phyloP scores from a whole-genome alignment of 2,113 vertebrate species.

The Archocentrus centrarchus region DNA sequence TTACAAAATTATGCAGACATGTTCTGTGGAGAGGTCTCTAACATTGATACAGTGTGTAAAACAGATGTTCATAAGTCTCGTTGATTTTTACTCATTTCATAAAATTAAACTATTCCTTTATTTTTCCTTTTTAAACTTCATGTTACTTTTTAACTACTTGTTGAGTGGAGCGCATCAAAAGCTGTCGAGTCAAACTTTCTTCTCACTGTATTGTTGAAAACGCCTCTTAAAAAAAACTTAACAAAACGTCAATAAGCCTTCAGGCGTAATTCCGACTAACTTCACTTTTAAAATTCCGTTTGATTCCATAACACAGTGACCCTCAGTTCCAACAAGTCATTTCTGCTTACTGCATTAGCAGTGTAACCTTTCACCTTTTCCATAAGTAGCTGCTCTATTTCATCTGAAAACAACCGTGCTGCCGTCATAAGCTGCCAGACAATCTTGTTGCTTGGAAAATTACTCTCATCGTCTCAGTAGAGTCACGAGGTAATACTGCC shows the following conservation, averaged over 20 bases:
- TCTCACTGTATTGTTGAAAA: neutral
- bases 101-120: neutral
- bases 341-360: neutral
- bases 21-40: neutral
- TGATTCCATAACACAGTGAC: neutral
- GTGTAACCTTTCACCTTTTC: neutral
- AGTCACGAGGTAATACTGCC: conserved; percentile 36
- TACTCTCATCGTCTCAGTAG: neutral
- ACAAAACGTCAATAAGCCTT: conserved; percentile 6
- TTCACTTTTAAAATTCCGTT: neutral
- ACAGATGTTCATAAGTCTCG: neutral
- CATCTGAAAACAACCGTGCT: neutral
- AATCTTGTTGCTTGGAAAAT: neutral
- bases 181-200: neutral
- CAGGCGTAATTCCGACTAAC: neutral
- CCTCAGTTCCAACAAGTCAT: neutral
- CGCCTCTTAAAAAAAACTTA: neutral
- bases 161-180: neutral
- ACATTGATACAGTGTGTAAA: neutral
- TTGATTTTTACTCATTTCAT: neutral
- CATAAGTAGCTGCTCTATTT: neutral
- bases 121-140: fast-evolving
- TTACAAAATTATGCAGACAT: neutral
- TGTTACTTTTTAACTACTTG: neutral
- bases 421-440: neutral